These are phyloP conservation scores for Pygoscelis antarcticus DNA, from an alignment of 2,113 vertebrate species.

Conservation along the genomic window DNA sequence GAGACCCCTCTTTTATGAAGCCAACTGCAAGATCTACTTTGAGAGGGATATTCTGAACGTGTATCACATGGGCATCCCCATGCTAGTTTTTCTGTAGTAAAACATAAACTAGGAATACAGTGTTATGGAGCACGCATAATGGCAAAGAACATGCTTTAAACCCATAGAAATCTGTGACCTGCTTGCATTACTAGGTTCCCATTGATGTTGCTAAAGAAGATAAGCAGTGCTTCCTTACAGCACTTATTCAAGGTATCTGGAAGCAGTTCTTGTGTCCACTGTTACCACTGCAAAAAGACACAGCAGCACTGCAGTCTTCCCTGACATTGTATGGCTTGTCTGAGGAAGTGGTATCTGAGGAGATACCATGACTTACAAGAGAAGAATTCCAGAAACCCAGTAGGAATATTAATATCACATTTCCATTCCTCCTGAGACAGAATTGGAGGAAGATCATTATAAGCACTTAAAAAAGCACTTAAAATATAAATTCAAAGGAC, in stretches of 20 bases:
- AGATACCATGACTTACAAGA: neutral
- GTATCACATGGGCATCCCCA: rapidly evolving
- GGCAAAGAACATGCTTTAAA: neutral
- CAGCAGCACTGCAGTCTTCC: neutral
- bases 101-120: neutral
- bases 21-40: neutral
- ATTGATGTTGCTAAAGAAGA: neutral
- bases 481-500: neutral
- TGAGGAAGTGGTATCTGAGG: neutral
- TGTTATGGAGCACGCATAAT: neutral
- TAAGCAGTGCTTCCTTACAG: neutral
- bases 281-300: neutral
- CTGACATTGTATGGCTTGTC: neutral
- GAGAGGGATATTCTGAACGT: rapidly evolving
- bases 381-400: neutral
- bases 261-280: neutral
- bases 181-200: neutral
- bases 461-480: neutral
- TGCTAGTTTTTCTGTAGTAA: neutral
- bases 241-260: neutral
- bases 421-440: neutral
- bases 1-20: neutral
- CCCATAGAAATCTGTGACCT: neutral
- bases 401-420: neutral
- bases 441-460: neutral